These are phyloP conservation scores for Litocranius walleri DNA, from an alignment of 2,113 vertebrate genomes.

Conservation along the genomic window DNA sequence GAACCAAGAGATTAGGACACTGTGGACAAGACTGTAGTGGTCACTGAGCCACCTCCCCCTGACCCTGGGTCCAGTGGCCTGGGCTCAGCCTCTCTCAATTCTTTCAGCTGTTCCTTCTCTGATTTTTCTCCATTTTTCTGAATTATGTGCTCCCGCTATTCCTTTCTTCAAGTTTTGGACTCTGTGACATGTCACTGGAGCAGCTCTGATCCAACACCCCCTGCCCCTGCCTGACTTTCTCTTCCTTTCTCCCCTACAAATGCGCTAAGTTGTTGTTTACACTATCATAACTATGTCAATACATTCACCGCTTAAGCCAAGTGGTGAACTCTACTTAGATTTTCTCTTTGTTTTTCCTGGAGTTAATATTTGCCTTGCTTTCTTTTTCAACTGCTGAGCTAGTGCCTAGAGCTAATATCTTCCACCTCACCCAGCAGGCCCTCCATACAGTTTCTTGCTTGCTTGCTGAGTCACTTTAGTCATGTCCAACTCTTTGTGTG, in stretches of 20 bases:
- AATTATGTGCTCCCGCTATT: neutral
- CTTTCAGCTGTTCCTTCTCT: neutral
- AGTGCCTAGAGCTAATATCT: neutral
- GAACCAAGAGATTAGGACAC: neutral
- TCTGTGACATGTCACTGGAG: accelerated
- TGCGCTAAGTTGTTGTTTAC: neutral
- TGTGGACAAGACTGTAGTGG: neutral
- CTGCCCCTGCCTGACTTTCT: neutral
- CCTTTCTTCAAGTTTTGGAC: neutral
- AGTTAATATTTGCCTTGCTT: constrained; percentile 8
- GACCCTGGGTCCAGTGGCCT: neutral
- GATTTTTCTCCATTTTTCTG: neutral
- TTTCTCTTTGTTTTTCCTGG: constrained; percentile 19
- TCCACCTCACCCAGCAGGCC: neutral
- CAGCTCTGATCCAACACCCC: neutral
- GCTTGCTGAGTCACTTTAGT: neutral
- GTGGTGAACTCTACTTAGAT: neutral
- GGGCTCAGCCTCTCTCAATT: neutral
- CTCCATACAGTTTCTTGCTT: neutral
- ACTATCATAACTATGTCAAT: neutral
- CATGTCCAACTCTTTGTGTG: neutral
- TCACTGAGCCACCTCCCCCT: neutral
- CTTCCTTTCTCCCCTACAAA: neutral
- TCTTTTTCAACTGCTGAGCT: neutral
- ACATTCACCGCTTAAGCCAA: neutral